Base-by-base conservation (phyloP, 2,113 vertebrate species). In the Chrysemys picta region DNA sequence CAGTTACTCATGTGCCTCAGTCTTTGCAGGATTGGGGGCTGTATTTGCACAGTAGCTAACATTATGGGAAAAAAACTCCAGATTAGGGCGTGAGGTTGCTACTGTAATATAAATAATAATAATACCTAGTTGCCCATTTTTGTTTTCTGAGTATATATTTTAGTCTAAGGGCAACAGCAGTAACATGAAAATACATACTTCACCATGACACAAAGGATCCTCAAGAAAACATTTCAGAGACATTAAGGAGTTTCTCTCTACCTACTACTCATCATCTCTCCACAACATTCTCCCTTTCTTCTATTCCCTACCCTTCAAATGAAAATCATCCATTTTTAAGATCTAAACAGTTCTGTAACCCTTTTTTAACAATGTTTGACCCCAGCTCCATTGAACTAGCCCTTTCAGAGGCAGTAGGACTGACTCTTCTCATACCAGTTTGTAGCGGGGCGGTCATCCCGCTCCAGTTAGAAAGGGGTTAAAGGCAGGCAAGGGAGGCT, bases 71-170 rank as follows among this genome's bases (percentile, higher is more conserved):
- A 45, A 45, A 91, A 21, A 24, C 50, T 84, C 75, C 78, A 25
- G 79, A 0, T 0, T 31, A 29, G 13, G 12, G 10, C 53, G 2
- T 24, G 50, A 0, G 82, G 11, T 4, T 47, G 50, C 50, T 89
- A 85, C 13, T 49, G 10, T 87, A 92, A 27, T 7, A 88, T 29
- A 59, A 31, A 82, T 10, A 87, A 25, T 1, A 1, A 57, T 2
- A 79, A 13, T 17, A 4, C 0, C 49, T 13, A 3, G 1, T 0
- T 2, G 35, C 62, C 80, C 50, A 65, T 47, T 54, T 84, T 50
- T 62, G 2, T 78, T 59, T 72, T 93, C 89, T 17, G 84, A 54
- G 54, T 54, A 76, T 0, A 52, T 50, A 81, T 8, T 78, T 80
- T 1, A 80, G 35, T 21, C 17, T 53, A 90, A 76, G 21, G 22